Evolutionary conservation across 2,113 vertebrate species (phyloP).

Genomic region (Deroptyus accipitrinus): DNA sequence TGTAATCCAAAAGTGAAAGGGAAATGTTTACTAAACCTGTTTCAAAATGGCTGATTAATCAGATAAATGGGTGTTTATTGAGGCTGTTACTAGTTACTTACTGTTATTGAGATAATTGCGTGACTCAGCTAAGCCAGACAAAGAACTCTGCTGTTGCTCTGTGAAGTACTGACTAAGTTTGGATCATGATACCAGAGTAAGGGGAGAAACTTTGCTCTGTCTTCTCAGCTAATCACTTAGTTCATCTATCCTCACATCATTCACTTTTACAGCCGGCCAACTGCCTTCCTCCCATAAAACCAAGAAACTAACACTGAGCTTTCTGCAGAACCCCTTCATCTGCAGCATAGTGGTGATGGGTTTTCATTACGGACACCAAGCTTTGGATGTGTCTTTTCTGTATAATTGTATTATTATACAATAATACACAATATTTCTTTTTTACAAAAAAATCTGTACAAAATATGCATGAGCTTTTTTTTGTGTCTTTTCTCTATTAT

Average conservation of each 20-base stretch:
- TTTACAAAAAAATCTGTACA: too few species aligned
- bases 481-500: not conserved
- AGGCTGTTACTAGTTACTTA: slow-evolving; percentile 50
- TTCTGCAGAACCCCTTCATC: not conserved
- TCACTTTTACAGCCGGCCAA: not conserved
- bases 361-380: not conserved
- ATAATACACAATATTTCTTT: too few species aligned
- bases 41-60: slow-evolving; percentile 58
- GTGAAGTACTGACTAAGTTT: not conserved
- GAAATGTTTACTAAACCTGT: slow-evolving; percentile 40
- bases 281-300: not conserved
- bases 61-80: slow-evolving; percentile 60
- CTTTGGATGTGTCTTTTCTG: not conserved
- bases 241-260: not conserved
- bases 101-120: slow-evolving; percentile 61
- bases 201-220: not conserved
- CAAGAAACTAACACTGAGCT: not conserved
- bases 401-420: not conserved
- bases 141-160: slow-evolving; percentile 47
- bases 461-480: not conserved
- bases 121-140: slow-evolving; percentile 61
- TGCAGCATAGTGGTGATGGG: not conserved
- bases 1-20: slow-evolving; percentile 21
- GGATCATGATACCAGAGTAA: not conserved
- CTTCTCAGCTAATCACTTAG: not conserved